Evolutionary conservation across 2,888 invertebrate genomes (phyloP).

Genomic region (Brenthis hecate): DNA sequence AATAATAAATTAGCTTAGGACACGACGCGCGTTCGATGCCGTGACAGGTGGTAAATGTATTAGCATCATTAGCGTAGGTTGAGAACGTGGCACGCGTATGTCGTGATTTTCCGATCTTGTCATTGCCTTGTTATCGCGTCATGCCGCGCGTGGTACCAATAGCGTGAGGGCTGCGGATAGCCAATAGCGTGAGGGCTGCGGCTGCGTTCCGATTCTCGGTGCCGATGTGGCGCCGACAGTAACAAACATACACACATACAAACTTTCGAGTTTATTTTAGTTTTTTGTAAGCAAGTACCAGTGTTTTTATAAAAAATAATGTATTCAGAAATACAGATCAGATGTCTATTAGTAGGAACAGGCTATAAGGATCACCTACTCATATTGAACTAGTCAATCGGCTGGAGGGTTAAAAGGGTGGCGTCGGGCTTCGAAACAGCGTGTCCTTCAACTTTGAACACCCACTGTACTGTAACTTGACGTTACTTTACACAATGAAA

Average conservation of each 20-base stretch:
- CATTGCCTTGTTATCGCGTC: no score
- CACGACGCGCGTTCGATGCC: no score
- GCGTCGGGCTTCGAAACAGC: constrained; percentile 34
- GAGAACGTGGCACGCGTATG: no score
- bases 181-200: neutral
- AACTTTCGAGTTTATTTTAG: no score
- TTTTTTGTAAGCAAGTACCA: no score
- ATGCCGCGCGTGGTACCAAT: neutral
- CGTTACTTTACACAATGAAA: constrained; percentile 41
- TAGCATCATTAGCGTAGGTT: no score
- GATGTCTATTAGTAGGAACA: constrained; percentile 3
- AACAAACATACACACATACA: no score
- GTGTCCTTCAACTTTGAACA: constrained; percentile 46
- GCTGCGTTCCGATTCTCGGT: neutral
- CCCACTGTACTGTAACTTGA: constrained; percentile 51
- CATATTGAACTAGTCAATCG: constrained; percentile 45
- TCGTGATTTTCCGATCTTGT: no score
- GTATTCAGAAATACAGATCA: no score
- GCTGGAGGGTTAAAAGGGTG: constrained; percentile 43
- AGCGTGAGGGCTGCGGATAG: neutral
- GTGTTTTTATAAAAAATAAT: no score
- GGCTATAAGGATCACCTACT: constrained; percentile 38
- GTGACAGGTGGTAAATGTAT: no score
- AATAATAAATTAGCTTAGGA: no score
- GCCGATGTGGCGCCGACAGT: neutral